phyloP scores from a whole-genome alignment of 1,140 invertebrate species.

The Prorops nasuta region DNA sequence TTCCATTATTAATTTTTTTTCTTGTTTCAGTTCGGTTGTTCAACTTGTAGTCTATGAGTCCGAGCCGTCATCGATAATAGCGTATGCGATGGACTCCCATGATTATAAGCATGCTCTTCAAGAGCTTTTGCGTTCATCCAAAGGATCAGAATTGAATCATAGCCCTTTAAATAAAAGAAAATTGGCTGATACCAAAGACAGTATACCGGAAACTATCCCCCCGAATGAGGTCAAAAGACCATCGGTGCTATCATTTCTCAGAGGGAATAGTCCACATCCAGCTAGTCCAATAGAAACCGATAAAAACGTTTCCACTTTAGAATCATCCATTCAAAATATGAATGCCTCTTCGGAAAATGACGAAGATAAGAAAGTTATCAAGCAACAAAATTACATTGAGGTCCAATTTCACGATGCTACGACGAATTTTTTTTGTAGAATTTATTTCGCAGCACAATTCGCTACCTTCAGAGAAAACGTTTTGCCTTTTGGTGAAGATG shows the following conservation, averaged over 20 bases:
- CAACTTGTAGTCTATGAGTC: slow-evolving; percentile 80
- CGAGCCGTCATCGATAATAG: slow-evolving; percentile 88
- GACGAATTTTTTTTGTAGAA: slow-evolving; percentile 79
- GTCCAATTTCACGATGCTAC: slow-evolving; percentile 74
- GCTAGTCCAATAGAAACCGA: slow-evolving; percentile 45
- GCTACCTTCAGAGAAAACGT: slow-evolving; percentile 70
- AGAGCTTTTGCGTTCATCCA: slow-evolving; percentile 49
- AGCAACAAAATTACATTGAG: slow-evolving; percentile 66
- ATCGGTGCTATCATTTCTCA: slow-evolving; percentile 55
- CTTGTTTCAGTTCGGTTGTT: slow-evolving; percentile 59
- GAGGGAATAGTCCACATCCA: slow-evolving; percentile 48
- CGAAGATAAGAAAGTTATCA: slow-evolving; percentile 45
- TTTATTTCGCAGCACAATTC: slow-evolving; percentile 87
- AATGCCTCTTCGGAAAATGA: slow-evolving; percentile 22
- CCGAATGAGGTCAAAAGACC: slow-evolving; percentile 51
- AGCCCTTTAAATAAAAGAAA: slow-evolving; percentile 58
- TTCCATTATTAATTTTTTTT: slow-evolving; percentile 22
- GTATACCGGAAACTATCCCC: slow-evolving; percentile 35
- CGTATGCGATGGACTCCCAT: slow-evolving; percentile 73
- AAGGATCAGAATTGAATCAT: slow-evolving; percentile 40
- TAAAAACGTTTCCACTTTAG: slow-evolving; percentile 32
- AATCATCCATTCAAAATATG: slow-evolving; percentile 25
- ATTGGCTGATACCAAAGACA: slow-evolving; percentile 48
- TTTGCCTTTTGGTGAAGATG: slow-evolving; percentile 71
- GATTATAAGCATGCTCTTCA: slow-evolving; percentile 69